Percentiles rank a stretch among this genome's conserved stretches.
These are phyloP conservation scores for Acanthurus tractus DNA, from an alignment of 2,797 vertebrate species.

Conservation along the genomic window DNA sequence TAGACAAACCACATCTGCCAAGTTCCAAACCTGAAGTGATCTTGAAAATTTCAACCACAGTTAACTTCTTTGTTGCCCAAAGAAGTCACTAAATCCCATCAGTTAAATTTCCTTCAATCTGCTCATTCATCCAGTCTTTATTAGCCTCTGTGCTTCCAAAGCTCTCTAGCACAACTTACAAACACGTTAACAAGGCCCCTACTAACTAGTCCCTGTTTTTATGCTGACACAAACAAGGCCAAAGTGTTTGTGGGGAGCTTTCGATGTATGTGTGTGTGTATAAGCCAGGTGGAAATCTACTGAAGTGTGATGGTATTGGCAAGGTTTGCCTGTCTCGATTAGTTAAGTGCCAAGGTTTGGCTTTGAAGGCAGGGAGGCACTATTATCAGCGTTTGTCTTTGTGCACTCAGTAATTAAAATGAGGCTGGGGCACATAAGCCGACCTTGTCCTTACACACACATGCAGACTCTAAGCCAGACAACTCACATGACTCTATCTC, in stretches of 20 bases:
- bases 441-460: conserved; percentile 4
- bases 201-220: conserved; percentile 16
- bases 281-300: conserved; percentile 26
- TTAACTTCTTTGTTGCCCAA: too few relatives aligned
- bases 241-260: background rate
- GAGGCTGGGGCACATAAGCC: conserved; percentile 28
- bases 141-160: background rate
- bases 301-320: conserved; percentile 42
- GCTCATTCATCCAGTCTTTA: conserved; percentile 3
- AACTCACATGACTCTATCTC: conserved; percentile 17
- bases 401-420: conserved; percentile 46
- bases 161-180: background rate
- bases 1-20: too few relatives aligned
- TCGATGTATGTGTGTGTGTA: conserved; percentile 1
- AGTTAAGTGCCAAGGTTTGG: conserved; percentile 42
- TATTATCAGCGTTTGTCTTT: conserved; percentile 32
- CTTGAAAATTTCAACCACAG: too few relatives aligned
- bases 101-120: conserved; percentile 6
- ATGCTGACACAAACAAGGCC: conserved; percentile 1
- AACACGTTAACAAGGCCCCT: conserved; percentile 26
- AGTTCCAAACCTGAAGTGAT: too few relatives aligned
- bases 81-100: too few relatives aligned
- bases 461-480: background rate
- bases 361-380: conserved; percentile 21
- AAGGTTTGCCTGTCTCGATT: conserved; percentile 40